These are phyloP conservation scores for Hemichromis elongatus DNA, from an alignment of 2,113 vertebrate species.

Conservation along the genomic window DNA sequence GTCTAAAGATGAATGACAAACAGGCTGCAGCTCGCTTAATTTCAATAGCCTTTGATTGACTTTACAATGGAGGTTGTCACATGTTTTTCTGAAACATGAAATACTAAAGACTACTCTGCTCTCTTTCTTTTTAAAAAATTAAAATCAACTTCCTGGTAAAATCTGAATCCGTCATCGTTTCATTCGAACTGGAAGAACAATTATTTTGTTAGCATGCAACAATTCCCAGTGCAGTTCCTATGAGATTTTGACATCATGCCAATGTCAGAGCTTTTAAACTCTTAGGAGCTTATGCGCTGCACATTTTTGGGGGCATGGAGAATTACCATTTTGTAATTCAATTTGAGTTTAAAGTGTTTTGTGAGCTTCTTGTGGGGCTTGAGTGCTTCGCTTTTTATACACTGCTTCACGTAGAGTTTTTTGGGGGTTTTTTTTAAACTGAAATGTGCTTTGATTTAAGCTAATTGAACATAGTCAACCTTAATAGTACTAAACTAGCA, in stretches of 20 bases:
- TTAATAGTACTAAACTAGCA: not conserved
- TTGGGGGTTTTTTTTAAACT: not conserved
- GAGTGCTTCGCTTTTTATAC: not conserved
- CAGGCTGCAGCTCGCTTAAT: not conserved
- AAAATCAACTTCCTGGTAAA: not conserved
- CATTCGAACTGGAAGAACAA: not conserved
- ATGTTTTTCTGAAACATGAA: not conserved
- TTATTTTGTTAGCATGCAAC: not conserved
- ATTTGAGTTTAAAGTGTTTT: not conserved
- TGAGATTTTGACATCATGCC: not conserved
- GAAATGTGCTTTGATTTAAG: not conserved
- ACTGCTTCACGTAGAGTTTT: rapidly evolving
- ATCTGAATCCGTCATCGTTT: not conserved
- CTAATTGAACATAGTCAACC: not conserved
- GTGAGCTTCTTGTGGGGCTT: not conserved
- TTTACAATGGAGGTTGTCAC: not conserved
- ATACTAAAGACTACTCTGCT: not conserved
- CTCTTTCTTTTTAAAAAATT: not conserved
- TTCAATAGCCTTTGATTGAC: not conserved
- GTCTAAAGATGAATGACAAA: not conserved
- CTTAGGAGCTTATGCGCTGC: not conserved
- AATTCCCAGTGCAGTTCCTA: not conserved
- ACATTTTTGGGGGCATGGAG: not conserved
- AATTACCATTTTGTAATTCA: not conserved
- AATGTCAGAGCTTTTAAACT: not conserved